Conservation (phyloP, 2,888 invertebrate species). For the Noctua pronuba region DNA sequence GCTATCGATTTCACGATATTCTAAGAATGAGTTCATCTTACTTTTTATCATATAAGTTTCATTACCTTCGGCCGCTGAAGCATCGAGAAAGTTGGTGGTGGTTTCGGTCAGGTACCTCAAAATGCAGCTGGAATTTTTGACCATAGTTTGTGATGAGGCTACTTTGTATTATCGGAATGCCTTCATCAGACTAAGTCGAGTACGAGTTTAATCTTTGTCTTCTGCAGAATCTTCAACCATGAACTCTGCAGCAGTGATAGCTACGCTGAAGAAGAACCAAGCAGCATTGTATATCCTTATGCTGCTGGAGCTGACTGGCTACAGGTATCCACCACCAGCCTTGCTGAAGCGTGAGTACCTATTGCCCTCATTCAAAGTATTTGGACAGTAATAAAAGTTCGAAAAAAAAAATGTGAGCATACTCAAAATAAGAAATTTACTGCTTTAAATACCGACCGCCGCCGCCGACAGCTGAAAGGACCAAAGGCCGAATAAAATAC, state of each 20-base stretch:
- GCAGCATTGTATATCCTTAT: constrained; percentile 4
- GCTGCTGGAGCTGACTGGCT: constrained; percentile 37
- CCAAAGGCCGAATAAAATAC: no score
- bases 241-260: constrained; percentile 21
- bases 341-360: constrained; percentile 27
- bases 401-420: no score
- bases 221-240: constrained; percentile 21
- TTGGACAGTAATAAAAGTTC: no score
- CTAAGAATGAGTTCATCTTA: neutral
- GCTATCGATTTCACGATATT: neutral
- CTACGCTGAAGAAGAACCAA: constrained; percentile 12
- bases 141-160: neutral
- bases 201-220: no score
- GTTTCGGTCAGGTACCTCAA: neutral
- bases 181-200: neutral
- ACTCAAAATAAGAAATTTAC: no score
- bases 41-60: neutral
- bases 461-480: no score
- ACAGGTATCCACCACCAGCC: constrained; percentile 37
- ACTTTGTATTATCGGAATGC: neutral
- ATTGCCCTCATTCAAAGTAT: neutral
- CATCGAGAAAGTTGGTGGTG: neutral
- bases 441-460: no score
- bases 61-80: neutral
- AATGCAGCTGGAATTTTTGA: neutral